Evolutionary conservation across 2,797 vertebrate species (phyloP), one percentile per base, ranked within the genome.

Genomic region (Phyllotis vaccarum): DNA sequence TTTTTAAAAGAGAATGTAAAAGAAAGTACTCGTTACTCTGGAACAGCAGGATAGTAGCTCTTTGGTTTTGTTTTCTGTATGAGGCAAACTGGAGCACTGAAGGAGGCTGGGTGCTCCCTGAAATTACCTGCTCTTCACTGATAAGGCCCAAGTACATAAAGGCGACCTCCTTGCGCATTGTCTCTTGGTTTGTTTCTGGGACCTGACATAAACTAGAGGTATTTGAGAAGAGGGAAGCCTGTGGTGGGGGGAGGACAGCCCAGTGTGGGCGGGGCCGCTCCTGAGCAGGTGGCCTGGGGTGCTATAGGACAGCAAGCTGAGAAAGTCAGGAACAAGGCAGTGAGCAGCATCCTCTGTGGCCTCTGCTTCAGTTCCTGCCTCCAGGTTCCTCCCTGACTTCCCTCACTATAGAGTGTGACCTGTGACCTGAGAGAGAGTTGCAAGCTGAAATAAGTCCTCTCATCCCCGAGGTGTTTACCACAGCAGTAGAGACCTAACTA

Each of bases 1-100:
- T 37, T 72, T 72, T 11, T 0, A 72, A 72, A 22, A 37, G 19
- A 93, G 49, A 94, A 80, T 72, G 22, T 27, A 88, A 81, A 0
- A 86, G 56, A 95, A 82, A 90, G 79, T 89, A 74, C 52, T 7
- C 66, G 19, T 34, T 87, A 66, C 24, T 88, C 72, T 56, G 37
- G 79, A 79, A 88, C 31, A 90, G 31, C 64, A 93, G 74, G 78
- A 64, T 37, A 43, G 93, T 16, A 92, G 27, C 14, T 89, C 46
- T 78, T 76, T 31, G 31, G 72, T 64, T 93, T 72, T 90, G 49
- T 86, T 86, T 93, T 75, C 58, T 14, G 78, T 64, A 43, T 86
- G 58, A 83, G 82, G 88, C n/a, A n/a, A n/a, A 52, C 24, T 34
- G 34, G 22, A 21, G 78, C 49, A 78, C 70, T 64, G 37, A 87